phyloP scores from a whole-genome alignment of 92 coral and sea anemone genomes.

The Muricea muricata region DNA sequence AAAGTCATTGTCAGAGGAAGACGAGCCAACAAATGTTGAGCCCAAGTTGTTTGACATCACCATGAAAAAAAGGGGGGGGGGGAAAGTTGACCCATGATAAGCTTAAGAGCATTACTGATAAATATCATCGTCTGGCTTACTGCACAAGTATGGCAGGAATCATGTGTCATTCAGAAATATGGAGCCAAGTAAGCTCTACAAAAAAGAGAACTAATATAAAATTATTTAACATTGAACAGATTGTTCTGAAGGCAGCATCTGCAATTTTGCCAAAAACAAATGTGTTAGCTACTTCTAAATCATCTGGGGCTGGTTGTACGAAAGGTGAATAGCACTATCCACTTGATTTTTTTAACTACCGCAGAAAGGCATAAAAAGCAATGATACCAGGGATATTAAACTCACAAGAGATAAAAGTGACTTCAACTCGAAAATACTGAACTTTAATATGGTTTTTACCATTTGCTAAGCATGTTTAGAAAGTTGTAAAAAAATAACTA shows the following conservation, averaged over 20 bases:
- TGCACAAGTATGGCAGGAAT: neutral
- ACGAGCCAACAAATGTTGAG: conserved; percentile 3
- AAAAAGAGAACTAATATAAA: conserved; percentile 27
- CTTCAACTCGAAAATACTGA: too few species aligned
- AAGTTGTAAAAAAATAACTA: too few species aligned
- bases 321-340: too few species aligned
- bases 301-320: too few species aligned
- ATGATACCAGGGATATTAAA: too few species aligned
- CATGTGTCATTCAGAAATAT: conserved; percentile 31
- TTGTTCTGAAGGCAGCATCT: too few species aligned
- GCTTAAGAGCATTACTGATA: conserved; percentile 39
- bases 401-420: too few species aligned
- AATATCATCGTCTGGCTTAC: conserved; percentile 51
- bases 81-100: conserved; percentile 52
- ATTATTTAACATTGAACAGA: conserved; percentile 14
- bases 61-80: conserved; percentile 52
- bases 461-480: too few species aligned
- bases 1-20: too few species aligned
- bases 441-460: too few species aligned
- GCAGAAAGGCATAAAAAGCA: too few species aligned
- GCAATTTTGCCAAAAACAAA: neutral
- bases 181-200: neutral
- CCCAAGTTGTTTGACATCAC: conserved; percentile 56
- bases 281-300: neutral
- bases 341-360: too few species aligned